A percentile compares a stretch with the other conserved stretches of the same genome.
These are phyloP conservation scores for Pycnomerus fuliginosus DNA, from an alignment of 2,888 invertebrate species.

Conservation along the genomic window DNA sequence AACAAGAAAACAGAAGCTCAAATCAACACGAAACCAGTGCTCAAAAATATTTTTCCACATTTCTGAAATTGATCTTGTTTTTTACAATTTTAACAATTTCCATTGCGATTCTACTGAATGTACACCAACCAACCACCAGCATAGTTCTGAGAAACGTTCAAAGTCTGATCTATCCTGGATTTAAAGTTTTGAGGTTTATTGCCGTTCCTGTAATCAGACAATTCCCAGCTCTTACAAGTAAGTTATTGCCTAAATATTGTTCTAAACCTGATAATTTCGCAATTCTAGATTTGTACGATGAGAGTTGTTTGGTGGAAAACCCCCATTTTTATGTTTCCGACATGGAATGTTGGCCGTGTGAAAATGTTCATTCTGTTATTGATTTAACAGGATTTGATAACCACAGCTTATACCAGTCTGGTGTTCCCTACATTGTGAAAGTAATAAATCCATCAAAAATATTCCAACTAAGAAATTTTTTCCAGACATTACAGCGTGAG, in stretches of 20 bases:
- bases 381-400: constrained; percentile 63
- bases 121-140: constrained; percentile 66
- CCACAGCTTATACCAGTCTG: constrained; percentile 56
- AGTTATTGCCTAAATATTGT: constrained; percentile 17
- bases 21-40: constrained; percentile 26
- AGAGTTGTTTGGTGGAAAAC: constrained; percentile 80
- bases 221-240: constrained; percentile 75
- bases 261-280: constrained; percentile 2
- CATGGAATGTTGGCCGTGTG: constrained; percentile 84
- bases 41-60: constrained; percentile 25
- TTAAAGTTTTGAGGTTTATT: constrained; percentile 69
- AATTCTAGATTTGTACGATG: constrained; percentile 72
- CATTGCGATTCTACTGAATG: constrained; percentile 54
- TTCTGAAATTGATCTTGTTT: constrained; percentile 30
- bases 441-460: constrained; percentile 37
- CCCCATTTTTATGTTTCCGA: constrained; percentile 80
- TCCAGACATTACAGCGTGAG: constrained; percentile 61
- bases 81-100: constrained; percentile 45
- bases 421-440: constrained; percentile 59
- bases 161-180: constrained; percentile 77
- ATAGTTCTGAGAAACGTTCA: constrained; percentile 71
- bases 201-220: constrained; percentile 74
- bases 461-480: constrained; percentile 16
- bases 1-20: constrained; percentile 37
- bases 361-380: constrained; percentile 65